Conservation (phyloP, 2,888 invertebrate genomes). For the Trichogramma dendrolimi region DNA sequence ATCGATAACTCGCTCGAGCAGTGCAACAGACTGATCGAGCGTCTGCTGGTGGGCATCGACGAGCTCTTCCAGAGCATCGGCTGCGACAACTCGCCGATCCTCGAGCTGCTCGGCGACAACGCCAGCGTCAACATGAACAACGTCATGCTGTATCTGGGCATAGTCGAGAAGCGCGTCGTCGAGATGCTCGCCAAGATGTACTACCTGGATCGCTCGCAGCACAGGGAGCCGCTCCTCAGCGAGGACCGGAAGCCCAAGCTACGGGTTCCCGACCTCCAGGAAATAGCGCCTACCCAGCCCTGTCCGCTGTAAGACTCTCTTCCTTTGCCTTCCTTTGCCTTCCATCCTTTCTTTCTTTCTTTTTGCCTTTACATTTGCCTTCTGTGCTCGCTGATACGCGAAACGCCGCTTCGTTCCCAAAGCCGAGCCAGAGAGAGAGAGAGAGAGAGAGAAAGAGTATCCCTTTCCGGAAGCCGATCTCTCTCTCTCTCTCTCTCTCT, state of each 20-base stretch:
- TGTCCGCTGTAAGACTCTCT: slow-evolving; percentile 53
- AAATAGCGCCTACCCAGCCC: slow-evolving; percentile 53
- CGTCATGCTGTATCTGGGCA: slow-evolving; percentile 75
- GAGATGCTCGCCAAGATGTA: slow-evolving; percentile 62
- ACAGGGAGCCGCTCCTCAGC: slow-evolving; percentile 42
- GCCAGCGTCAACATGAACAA: slow-evolving; percentile 71
- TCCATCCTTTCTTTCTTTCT: background rate
- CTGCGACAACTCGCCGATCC: slow-evolving; percentile 69
- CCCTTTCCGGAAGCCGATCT: too few relatives aligned
- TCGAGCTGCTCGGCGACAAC: slow-evolving; percentile 68
- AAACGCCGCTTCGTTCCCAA: too few relatives aligned
- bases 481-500: too few relatives aligned
- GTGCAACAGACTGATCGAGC: slow-evolving; percentile 46
- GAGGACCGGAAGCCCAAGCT: slow-evolving; percentile 46
- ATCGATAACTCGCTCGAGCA: too few relatives aligned
- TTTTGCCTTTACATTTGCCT: too few relatives aligned
- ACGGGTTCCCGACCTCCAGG: slow-evolving; percentile 43
- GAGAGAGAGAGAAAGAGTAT: too few relatives aligned
- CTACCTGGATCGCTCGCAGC: slow-evolving; percentile 46
- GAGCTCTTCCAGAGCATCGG: slow-evolving; percentile 60
- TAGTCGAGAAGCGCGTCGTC: slow-evolving; percentile 71
- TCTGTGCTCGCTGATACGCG: too few relatives aligned
- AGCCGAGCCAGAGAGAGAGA: too few relatives aligned
- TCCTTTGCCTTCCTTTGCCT: background rate
- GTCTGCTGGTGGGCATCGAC: slow-evolving; percentile 54